Conservation (phyloP, 2,113 vertebrate genomes). For the Hepsetus odoe region DNA sequence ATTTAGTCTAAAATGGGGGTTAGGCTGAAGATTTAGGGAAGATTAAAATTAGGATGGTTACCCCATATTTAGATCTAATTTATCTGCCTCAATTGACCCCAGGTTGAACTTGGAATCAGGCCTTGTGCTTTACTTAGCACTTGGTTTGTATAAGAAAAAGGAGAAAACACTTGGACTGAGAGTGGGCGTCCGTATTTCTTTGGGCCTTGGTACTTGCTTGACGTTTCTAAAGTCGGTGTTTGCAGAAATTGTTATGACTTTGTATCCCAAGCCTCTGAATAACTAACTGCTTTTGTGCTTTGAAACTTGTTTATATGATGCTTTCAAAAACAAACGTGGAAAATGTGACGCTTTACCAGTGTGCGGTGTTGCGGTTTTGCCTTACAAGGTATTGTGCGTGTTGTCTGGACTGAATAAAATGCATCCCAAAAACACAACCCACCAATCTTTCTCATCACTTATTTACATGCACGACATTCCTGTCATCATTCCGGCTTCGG, state of each 20-base stretch:
- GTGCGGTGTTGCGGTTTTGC: constrained; percentile 76
- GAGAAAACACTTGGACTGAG: not conserved
- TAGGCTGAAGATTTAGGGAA: not conserved
- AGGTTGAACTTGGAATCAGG: not conserved
- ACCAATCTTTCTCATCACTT: not conserved
- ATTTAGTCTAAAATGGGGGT: not conserved
- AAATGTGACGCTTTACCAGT: constrained; percentile 67
- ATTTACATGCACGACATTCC: not conserved
- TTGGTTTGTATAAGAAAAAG: not conserved
- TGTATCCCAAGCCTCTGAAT: constrained; percentile 20
- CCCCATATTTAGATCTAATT: not conserved
- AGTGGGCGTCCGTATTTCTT: not conserved
- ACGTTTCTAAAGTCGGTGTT: constrained; percentile 31
- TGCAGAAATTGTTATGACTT: constrained; percentile 9
- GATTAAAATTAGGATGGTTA: not conserved
- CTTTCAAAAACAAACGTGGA: constrained; percentile 70
- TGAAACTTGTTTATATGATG: constrained; percentile 66
- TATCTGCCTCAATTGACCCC: too few relatives aligned
- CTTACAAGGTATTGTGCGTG: constrained; percentile 68
- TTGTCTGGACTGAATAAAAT: constrained; percentile 73
- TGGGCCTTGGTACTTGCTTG: constrained; percentile 2
- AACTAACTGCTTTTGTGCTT: constrained; percentile 34
- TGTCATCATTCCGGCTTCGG: not conserved
- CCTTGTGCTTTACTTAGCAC: not conserved
- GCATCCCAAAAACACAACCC: constrained; percentile 66